Conservation (phyloP, 2,888 invertebrate species). For the Scrobipalpa atriplicella region DNA sequence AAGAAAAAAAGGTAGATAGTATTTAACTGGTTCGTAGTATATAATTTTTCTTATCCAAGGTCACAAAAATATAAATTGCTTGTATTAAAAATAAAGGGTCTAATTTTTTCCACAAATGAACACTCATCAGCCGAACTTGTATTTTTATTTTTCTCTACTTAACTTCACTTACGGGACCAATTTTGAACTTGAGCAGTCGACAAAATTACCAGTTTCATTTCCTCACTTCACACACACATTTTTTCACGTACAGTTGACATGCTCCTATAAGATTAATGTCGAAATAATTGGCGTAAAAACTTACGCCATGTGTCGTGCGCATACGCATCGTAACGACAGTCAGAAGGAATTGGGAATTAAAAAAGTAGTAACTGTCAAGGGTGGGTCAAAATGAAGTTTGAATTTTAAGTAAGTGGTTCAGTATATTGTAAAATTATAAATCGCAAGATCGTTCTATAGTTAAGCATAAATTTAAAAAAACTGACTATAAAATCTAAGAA, state of each 20-base stretch:
- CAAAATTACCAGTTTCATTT: slow-evolving; percentile 12
- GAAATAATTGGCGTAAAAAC: slow-evolving; percentile 56
- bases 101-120: slow-evolving; percentile 1
- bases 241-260: not conserved
- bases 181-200: slow-evolving; percentile 6
- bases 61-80: not conserved
- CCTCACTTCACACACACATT: slow-evolving; percentile 4
- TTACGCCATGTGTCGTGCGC: slow-evolving; percentile 47
- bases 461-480: too few species aligned
- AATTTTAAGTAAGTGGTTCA: not conserved
- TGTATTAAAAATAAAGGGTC: not conserved
- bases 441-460: too few species aligned
- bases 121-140: not conserved
- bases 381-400: not conserved
- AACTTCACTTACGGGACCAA: not conserved
- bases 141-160: not conserved
- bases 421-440: too few species aligned
- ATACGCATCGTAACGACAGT: slow-evolving; percentile 41
- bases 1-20: not conserved
- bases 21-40: not conserved
- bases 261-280: slow-evolving; percentile 51
- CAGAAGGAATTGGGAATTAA: slow-evolving; percentile 10
- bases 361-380: slow-evolving; percentile 10
- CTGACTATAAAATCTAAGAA: too few species aligned
- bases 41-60: not conserved